A percentile compares a stretch with the other conserved stretches of the same genome.
phyloP scores from a whole-genome alignment of 2,797 vertebrate species.

The Choloepus didactylus region DNA sequence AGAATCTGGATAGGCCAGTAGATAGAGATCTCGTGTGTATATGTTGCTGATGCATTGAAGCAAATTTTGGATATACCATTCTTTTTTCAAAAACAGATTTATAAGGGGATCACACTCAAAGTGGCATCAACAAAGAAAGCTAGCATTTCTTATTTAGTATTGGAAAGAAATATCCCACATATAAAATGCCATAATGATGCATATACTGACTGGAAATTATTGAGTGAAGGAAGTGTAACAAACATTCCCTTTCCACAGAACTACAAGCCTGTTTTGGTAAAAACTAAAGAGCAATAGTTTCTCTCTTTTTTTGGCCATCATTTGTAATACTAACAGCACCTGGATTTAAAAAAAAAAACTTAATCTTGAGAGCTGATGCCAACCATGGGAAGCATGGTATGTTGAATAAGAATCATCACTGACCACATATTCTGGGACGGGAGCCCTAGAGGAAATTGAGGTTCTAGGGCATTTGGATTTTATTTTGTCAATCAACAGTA shows the following conservation, averaged over 20 bases:
- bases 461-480: neutral
- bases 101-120: neutral
- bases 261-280: neutral
- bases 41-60: neutral
- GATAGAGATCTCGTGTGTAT: neutral
- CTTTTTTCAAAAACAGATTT: constrained; percentile 27
- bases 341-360: neutral
- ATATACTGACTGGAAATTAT: neutral
- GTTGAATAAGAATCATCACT: neutral
- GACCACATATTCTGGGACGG: neutral
- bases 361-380: neutral
- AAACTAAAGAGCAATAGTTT: neutral
- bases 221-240: neutral
- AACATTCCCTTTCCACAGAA: neutral
- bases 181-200: neutral
- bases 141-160: neutral
- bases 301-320: neutral
- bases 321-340: neutral
- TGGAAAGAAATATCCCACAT: neutral
- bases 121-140: neutral
- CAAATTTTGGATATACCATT: neutral
- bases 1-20: neutral
- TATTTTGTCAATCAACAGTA: neutral
- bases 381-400: neutral
- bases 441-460: neutral